Evolutionary conservation across 2,797 vertebrate species (phyloP), one percentile per base, ranked within the genome.

Genomic region (Pseudochirops cupreus): DNA sequence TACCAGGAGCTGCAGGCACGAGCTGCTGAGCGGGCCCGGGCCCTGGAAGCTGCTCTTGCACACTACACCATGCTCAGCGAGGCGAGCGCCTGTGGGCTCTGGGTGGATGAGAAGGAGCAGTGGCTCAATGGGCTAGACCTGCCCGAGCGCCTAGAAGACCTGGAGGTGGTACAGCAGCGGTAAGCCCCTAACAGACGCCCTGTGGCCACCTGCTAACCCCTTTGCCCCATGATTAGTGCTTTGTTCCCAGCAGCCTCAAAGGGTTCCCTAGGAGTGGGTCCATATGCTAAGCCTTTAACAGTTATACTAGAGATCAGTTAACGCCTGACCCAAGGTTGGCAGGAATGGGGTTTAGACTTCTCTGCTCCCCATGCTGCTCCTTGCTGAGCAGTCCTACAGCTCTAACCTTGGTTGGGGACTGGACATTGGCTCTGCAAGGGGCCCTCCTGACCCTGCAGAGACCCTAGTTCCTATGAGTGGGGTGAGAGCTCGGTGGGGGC

Each of bases 151-250:
- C 98, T 99, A 95, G 99, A 99, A 96, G 99, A 99, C 98, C 98
- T 99, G 74, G 99, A 99, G 98, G 99, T 99, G 95, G 99, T 99
- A 82, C 99, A 99, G 97, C 99, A 99, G 95, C 99, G 99, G 99
- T 99, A 93, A 97, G 94, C 5, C 0, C 74, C 57, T 31, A 0
- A 1, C 5, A 0, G 33, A 11, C 5, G 29, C 46, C 50, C 56
- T 50, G 26, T 4, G 0, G 3, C 0, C 0, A 4, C 92, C 91
- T 5, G 24, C 58, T 29, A 29, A 4, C 57, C 58, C 58, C 29
- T 59, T 12, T 7, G 0, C 0, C 58, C 58, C 28, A 29, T 59
- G 7, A 9, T 31, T 29, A 59, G 58, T 4, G 29, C 58, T 31
- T 12, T 7, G 3, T 31, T 59, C 29, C 58, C 28, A 31, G 58